Evolutionary conservation across 2,888 invertebrate species (phyloP).

Genomic region (Muschampia plurimacula): DNA sequence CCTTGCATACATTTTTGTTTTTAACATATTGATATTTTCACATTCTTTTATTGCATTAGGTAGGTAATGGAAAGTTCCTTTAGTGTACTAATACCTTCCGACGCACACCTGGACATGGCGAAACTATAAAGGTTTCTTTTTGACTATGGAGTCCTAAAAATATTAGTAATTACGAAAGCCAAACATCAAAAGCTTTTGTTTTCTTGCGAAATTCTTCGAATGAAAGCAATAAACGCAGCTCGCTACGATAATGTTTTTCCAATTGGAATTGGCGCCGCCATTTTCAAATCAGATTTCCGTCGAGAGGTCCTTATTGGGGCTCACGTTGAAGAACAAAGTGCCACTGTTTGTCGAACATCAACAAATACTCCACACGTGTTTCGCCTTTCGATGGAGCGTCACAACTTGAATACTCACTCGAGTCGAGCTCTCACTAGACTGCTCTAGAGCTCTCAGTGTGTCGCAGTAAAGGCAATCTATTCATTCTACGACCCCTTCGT

Average conservation of each 20-base stretch:
- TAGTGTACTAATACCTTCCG: too few species aligned
- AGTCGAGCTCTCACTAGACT: slow-evolving; percentile 22
- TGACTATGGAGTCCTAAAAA: too few species aligned
- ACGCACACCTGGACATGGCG: too few species aligned
- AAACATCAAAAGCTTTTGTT: background rate
- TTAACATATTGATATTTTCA: too few species aligned
- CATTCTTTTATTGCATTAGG: too few species aligned
- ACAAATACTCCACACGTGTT: slow-evolving; percentile 43
- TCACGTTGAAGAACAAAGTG: slow-evolving; percentile 30
- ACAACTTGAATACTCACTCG: slow-evolving; percentile 32
- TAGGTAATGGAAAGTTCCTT: too few species aligned
- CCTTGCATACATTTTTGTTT: too few species aligned
- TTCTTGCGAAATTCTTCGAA: background rate
- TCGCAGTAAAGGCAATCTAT: slow-evolving; percentile 39
- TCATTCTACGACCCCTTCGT: slow-evolving; percentile 7
- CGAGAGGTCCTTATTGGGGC: slow-evolving; percentile 10
- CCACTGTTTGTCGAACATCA: slow-evolving; percentile 39
- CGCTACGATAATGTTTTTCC: background rate
- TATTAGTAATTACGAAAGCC: background rate
- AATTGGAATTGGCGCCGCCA: slow-evolving; percentile 8
- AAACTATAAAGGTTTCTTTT: too few species aligned
- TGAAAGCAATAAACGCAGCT: background rate
- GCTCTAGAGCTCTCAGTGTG: slow-evolving; percentile 30
- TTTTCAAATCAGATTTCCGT: slow-evolving; percentile 15
- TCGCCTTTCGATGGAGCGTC: slow-evolving; percentile 37